Evolutionary conservation across 1,140 invertebrate genomes (phyloP).

Genomic region (Acyrthosiphon pisum): DNA sequence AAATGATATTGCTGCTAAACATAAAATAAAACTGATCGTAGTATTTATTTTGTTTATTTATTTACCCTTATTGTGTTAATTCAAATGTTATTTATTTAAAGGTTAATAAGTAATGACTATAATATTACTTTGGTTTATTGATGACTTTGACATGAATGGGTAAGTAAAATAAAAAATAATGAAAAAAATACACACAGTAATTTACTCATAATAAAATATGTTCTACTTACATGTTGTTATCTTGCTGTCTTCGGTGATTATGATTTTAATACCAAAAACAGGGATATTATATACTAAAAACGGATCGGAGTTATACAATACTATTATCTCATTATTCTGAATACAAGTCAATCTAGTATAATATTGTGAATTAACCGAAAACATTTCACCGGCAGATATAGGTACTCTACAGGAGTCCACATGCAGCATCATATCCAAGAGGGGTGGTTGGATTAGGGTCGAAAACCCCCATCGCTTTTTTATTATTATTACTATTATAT

Average conservation of each 20-base stretch:
- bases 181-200: not conserved
- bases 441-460: not conserved
- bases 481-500: not conserved
- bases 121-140: not conserved
- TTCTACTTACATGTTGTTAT: constrained; percentile 47
- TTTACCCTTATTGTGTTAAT: not conserved
- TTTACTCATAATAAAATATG: not conserved
- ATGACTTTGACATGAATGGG: not conserved
- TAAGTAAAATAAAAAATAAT: not conserved
- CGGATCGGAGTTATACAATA: constrained; percentile 2
- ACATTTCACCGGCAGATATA: constrained; percentile 35
- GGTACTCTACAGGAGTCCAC: constrained; percentile 8
- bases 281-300: not conserved
- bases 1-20: not conserved
- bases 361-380: constrained; percentile 18
- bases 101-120: not conserved
- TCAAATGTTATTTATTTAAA: not conserved
- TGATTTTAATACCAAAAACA: not conserved
- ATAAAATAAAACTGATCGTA: no score
- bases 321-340: not conserved
- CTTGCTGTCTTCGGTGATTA: not conserved
- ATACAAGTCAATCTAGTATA: not conserved
- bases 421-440: not conserved
- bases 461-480: not conserved
- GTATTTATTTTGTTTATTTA: no score